Evolutionary conservation across 2,797 vertebrate species (phyloP).

Genomic region (Crocodylus rhombifer): DNA sequence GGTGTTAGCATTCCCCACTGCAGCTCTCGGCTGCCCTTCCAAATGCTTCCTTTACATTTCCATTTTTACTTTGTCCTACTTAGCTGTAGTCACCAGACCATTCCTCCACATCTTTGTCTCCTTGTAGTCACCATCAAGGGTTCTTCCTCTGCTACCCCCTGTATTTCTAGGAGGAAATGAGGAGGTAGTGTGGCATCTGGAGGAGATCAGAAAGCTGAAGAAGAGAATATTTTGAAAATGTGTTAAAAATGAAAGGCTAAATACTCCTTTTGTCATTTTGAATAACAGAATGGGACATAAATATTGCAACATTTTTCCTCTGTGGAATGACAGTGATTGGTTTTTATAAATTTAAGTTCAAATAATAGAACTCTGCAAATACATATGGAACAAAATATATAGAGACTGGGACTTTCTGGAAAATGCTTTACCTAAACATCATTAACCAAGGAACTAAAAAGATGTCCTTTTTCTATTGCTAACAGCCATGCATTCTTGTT

Average conservation of each 20-base stretch:
- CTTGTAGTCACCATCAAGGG: neutral
- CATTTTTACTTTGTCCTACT: neutral
- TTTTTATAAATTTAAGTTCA: neutral
- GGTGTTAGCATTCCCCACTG: no score
- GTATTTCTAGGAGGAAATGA: neutral
- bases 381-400: neutral
- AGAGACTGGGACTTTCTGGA: neutral
- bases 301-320: neutral
- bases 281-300: neutral
- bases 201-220: no score
- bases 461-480: neutral
- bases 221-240: neutral
- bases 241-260: neutral
- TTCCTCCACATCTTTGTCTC: neutral
- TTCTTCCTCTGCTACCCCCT: neutral
- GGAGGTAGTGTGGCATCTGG: no score
- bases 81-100: neutral
- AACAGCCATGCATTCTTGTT: neutral
- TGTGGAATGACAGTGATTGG: neutral
- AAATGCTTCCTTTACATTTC: neutral
- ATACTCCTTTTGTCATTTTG: neutral
- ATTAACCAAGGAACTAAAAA: neutral
- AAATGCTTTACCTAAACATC: neutral
- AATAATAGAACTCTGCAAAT: neutral
- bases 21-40: neutral